Conservation (phyloP, 2,888 invertebrate species). For the Mantis religiosa region DNA sequence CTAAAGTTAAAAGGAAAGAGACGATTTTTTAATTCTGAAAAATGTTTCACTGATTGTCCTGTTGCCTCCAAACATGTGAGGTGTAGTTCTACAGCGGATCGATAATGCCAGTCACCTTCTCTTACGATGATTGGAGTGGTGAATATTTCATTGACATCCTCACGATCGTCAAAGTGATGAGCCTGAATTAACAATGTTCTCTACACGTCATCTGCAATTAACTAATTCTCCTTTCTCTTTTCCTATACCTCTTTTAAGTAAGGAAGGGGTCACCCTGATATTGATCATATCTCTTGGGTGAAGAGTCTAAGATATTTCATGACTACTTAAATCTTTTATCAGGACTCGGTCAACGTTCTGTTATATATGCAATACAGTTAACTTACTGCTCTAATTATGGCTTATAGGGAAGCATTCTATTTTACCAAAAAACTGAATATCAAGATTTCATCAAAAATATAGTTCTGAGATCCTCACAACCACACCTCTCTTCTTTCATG, state of each 20-base stretch:
- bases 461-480: too few relatives aligned
- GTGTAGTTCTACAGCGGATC: background rate
- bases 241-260: background rate
- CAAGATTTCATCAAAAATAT: too few relatives aligned
- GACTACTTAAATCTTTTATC: too few relatives aligned
- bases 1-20: background rate
- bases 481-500: too few relatives aligned
- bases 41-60: background rate
- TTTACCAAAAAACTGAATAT: too few relatives aligned
- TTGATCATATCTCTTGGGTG: too few relatives aligned
- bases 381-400: too few relatives aligned
- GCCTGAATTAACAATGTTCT: background rate
- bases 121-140: background rate
- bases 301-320: too few relatives aligned
- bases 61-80: background rate
- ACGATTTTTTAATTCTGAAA: background rate
- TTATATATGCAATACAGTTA: too few relatives aligned
- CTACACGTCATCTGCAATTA: background rate
- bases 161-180: background rate
- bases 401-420: too few relatives aligned
- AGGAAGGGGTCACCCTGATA: too few relatives aligned
- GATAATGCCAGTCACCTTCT: background rate
- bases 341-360: too few relatives aligned
- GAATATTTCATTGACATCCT: background rate
- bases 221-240: background rate